These are phyloP conservation scores for Aphis craccivora DNA, from an alignment of 1,140 invertebrate genomes.

Conservation along the genomic window DNA sequence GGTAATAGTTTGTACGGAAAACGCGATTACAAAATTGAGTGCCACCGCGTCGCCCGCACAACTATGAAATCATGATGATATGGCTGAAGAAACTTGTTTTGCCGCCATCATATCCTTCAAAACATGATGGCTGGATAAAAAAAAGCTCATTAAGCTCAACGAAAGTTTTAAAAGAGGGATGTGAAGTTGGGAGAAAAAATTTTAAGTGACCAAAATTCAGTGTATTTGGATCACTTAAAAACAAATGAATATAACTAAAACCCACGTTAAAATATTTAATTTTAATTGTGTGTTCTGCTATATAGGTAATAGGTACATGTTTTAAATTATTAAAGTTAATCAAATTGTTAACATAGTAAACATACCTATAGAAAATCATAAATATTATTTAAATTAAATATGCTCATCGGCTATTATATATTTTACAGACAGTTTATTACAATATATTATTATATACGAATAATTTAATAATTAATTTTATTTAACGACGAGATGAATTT, in stretches of 20 bases:
- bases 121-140: slow-evolving; percentile 28
- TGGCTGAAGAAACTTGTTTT: background rate
- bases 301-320: too few relatives aligned
- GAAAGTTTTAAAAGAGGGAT: background rate
- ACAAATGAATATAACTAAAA: background rate
- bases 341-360: background rate
- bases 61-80: background rate
- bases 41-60: background rate
- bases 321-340: background rate
- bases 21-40: slow-evolving; percentile 39
- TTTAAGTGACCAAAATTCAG: background rate
- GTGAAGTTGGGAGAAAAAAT: background rate
- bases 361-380: background rate
- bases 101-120: background rate
- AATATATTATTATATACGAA: too few relatives aligned
- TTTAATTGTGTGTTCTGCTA: background rate
- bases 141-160: slow-evolving; percentile 16
- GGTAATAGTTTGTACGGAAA: slow-evolving; percentile 14
- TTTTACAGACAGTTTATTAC: background rate
- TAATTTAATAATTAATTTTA: background rate
- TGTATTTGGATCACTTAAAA: background rate
- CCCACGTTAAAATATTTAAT: background rate
- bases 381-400: background rate
- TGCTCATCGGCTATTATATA: background rate
- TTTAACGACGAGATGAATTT: background rate